phyloP scores from a whole-genome alignment of 1,140 invertebrate species.

The Lepidurus arcticus region DNA sequence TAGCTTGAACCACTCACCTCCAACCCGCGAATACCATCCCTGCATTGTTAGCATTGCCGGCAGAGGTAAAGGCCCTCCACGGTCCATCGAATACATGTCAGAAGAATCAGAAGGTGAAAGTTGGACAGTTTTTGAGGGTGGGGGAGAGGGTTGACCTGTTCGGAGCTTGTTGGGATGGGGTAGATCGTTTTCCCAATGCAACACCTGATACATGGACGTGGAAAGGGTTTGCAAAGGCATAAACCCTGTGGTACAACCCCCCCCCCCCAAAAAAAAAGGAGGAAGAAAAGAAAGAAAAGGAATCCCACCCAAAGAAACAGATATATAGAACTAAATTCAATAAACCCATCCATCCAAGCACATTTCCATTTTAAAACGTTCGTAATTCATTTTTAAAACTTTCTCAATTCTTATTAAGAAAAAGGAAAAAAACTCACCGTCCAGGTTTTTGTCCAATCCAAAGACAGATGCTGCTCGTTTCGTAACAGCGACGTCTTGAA shows the following conservation, averaged over 20 bases:
- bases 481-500: constrained; percentile 62
- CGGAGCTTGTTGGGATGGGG: not conserved
- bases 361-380: not conserved
- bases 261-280: not conserved
- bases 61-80: constrained; percentile 1
- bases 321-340: not conserved
- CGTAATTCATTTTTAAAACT: not conserved
- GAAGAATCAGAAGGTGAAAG: not conserved
- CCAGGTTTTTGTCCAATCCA: constrained; percentile 61
- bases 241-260: not conserved
- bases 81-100: constrained; percentile 4
- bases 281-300: constrained; percentile 18
- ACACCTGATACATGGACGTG: constrained; percentile 1
- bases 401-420: constrained; percentile 23
- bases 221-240: not conserved
- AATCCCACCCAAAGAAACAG: not conserved
- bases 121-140: not conserved
- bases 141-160: not conserved
- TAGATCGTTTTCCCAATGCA: not conserved
- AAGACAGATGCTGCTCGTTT: constrained; percentile 71
- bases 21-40: constrained; percentile 4
- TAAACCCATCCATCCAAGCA: not conserved
- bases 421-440: constrained; percentile 51
- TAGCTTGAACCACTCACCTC: constrained; percentile 9
- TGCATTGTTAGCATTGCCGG: constrained; percentile 13